A percentile compares a stretch with the other conserved stretches of the same genome.
These are phyloP conservation scores for Eulithis testata DNA, from an alignment of 2,888 invertebrate genomes.

Conservation along the genomic window DNA sequence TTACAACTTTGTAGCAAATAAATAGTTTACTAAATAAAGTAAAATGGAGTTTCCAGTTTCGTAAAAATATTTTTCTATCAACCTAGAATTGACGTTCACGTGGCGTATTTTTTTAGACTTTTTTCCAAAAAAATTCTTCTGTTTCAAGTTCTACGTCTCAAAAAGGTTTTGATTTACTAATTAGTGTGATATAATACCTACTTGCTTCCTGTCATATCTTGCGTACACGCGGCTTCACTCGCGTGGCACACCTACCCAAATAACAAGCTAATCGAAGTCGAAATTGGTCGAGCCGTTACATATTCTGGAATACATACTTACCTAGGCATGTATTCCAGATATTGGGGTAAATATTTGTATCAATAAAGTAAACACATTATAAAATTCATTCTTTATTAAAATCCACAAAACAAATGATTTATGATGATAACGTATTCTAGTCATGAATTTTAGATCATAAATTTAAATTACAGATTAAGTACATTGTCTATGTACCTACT, in stretches of 20 bases:
- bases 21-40: conserved; percentile 30
- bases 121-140: conserved; percentile 12
- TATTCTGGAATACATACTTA: too few species aligned
- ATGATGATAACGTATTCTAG: conserved; percentile 62
- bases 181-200: too few species aligned
- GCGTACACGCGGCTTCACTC: too few species aligned
- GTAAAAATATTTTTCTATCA: conserved; percentile 6
- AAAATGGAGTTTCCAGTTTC: conserved; percentile 28
- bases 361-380: conserved; percentile 4
- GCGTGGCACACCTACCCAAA: too few species aligned
- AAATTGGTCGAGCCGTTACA: too few species aligned
- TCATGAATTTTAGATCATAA: conserved; percentile 66
- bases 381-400: conserved; percentile 61
- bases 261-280: too few species aligned
- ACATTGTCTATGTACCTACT: conserved; percentile 54
- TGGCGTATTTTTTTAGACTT: conserved; percentile 8
- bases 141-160: conserved; percentile 3
- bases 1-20: conserved; percentile 25
- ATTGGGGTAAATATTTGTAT: too few species aligned
- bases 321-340: too few species aligned
- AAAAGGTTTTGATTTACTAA: conserved; percentile 1
- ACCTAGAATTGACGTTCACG: neutral
- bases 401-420: conserved; percentile 73
- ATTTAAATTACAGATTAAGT: conserved; percentile 69
- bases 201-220: too few species aligned